These are phyloP conservation scores for Cichlasoma orientale DNA, from an alignment of 2,797 vertebrate species.

Conservation along the genomic window DNA sequence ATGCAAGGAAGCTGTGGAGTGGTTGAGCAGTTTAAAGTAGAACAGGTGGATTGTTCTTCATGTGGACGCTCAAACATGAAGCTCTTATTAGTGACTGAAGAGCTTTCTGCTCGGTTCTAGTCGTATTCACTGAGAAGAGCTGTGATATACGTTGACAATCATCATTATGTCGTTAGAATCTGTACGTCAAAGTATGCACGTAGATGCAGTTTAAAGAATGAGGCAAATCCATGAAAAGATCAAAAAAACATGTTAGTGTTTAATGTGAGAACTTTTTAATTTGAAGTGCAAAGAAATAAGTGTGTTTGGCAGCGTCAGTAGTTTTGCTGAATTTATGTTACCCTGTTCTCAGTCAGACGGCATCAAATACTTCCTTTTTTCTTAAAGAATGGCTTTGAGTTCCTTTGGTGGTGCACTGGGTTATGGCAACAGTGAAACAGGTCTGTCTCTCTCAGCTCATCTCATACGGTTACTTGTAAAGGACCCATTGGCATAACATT, in stretches of 20 bases:
- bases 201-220: background rate
- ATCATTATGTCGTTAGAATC: slow-evolving; percentile 5
- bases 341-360: background rate
- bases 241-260: background rate
- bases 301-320: background rate
- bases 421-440: background rate
- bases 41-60: slow-evolving; percentile 71
- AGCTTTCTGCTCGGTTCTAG: slow-evolving; percentile 40
- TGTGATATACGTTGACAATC: slow-evolving; percentile 13
- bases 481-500: background rate
- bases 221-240: background rate
- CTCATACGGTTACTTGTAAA: background rate
- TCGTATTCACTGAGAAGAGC: slow-evolving; percentile 11
- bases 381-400: background rate
- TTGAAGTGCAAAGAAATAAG: background rate
- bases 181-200: background rate
- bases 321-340: background rate
- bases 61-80: slow-evolving; percentile 27
- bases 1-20: slow-evolving; percentile 72
- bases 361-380: background rate
- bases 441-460: background rate
- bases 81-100: slow-evolving; percentile 39
- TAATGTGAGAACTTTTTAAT: background rate
- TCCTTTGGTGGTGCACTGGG: background rate
- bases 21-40: slow-evolving; percentile 57